Conservation (phyloP, 2,797 vertebrate species). For the Apodemus agrarius region DNA sequence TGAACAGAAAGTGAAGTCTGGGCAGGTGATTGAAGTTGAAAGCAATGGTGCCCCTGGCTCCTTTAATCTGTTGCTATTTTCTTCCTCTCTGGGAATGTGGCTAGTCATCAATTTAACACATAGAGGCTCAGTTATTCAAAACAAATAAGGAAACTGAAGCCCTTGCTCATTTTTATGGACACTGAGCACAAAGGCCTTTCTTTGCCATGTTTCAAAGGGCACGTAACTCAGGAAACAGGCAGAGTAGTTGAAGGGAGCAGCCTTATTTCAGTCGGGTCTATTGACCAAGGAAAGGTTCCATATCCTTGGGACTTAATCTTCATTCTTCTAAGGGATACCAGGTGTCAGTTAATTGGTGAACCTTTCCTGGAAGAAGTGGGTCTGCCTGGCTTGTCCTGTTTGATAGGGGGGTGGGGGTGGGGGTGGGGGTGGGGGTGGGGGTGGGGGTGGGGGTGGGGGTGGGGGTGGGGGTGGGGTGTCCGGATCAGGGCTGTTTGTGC, state of each 20-base stretch:
- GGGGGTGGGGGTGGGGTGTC: too few relatives aligned
- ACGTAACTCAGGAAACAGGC: background rate
- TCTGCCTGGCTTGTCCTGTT: too few relatives aligned
- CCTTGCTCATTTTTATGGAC: background rate
- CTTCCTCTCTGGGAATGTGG: background rate
- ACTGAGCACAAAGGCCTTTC: background rate
- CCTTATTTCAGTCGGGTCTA: background rate
- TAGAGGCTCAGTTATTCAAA: slow-evolving; percentile 37
- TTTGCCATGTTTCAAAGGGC: background rate
- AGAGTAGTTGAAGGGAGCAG: background rate
- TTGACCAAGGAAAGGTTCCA: background rate
- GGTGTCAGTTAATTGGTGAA: background rate
- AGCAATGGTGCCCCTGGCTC: background rate
- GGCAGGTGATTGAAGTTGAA: background rate
- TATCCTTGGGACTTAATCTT: background rate
- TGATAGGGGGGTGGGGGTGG: too few relatives aligned
- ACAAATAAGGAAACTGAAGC: slow-evolving; percentile 34
- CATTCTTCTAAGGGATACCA: background rate
- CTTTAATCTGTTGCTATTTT: slow-evolving; percentile 45
- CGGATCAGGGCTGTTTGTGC: background rate
- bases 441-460: too few relatives aligned
- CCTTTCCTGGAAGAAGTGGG: background rate
- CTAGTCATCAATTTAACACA: background rate
- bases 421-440: too few relatives aligned
- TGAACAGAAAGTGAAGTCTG: background rate